A percentile compares a stretch with the other conserved stretches of the same genome.
Conservation (phyloP, 37 sponge, comb jelly and placozoan species). For the Agelas oroides region DNA sequence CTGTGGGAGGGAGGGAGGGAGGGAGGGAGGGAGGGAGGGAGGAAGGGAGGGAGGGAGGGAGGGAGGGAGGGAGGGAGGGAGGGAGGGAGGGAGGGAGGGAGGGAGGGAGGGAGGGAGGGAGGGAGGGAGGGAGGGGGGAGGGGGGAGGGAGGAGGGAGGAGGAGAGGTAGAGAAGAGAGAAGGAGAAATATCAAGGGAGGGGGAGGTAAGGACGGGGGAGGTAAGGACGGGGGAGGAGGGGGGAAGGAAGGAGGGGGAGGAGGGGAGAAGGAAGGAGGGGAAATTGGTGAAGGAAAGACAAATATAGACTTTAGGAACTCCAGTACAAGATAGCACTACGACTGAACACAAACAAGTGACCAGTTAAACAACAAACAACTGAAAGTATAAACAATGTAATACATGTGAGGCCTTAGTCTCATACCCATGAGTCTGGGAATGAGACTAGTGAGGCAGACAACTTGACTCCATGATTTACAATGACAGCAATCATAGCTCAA, state of each 20-base stretch:
- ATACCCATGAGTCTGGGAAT: too few relatives aligned
- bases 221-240: not conserved
- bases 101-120: not conserved
- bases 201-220: too few relatives aligned
- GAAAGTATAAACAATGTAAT: too few relatives aligned
- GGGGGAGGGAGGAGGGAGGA: not conserved
- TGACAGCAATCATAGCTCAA: too few relatives aligned
- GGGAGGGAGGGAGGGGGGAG: not conserved
- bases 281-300: too few relatives aligned
- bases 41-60: not conserved
- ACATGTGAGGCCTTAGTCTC: too few relatives aligned
- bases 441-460: too few relatives aligned
- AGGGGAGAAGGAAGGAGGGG: not conserved
- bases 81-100: not conserved
- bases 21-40: not conserved
- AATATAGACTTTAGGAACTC: too few relatives aligned
- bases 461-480: too few relatives aligned
- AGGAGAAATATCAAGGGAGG: not conserved
- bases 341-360: too few relatives aligned
- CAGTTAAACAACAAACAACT: too few relatives aligned
- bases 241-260: not conserved
- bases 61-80: not conserved
- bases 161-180: not conserved
- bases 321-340: too few relatives aligned
- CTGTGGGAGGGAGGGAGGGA: slow-evolving; percentile 29